Percentiles rank a stretch among this genome's conserved stretches.
Evolutionary conservation across 1,140 invertebrate species (phyloP).

Genomic region (Heliconius congener): DNA sequence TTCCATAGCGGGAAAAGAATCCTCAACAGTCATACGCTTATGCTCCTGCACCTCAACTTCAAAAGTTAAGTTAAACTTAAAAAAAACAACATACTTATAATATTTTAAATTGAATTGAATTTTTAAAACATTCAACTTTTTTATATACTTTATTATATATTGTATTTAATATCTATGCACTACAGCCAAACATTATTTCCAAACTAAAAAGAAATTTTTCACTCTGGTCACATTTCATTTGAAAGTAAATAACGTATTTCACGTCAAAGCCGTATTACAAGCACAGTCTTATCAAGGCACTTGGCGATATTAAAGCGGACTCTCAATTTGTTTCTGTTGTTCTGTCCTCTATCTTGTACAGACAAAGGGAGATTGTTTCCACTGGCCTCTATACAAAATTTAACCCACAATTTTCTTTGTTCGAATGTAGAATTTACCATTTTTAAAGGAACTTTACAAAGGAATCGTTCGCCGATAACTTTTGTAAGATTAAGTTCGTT

Average conservation of each 20-base stretch:
- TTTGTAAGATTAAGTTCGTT: not conserved
- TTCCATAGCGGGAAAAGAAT: too few relatives aligned
- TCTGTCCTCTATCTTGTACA: constrained; percentile 13
- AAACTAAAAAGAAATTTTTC: too few relatives aligned
- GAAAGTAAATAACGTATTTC: not conserved
- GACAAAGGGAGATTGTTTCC: constrained; percentile 16
- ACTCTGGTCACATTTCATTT: not conserved
- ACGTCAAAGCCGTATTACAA: not conserved
- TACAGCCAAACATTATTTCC: too few relatives aligned
- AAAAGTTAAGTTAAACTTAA: too few relatives aligned
- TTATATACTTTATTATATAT: too few relatives aligned
- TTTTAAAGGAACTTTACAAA: not conserved
- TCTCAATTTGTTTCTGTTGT: constrained; percentile 23
- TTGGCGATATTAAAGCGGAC: constrained; percentile 24
- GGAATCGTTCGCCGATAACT: not conserved
- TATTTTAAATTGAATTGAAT: too few relatives aligned
- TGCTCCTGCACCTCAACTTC: too few relatives aligned
- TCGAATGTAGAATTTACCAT: not conserved
- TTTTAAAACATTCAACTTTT: too few relatives aligned
- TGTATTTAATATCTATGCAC: too few relatives aligned
- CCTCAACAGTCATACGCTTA: too few relatives aligned
- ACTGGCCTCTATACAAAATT: constrained; percentile 11
- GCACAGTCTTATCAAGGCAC: not conserved
- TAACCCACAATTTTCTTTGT: constrained; percentile 8
- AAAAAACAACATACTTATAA: too few relatives aligned